Conservation (phyloP, 2,113 vertebrate species). For the Gnathonemus longibarbis region DNA sequence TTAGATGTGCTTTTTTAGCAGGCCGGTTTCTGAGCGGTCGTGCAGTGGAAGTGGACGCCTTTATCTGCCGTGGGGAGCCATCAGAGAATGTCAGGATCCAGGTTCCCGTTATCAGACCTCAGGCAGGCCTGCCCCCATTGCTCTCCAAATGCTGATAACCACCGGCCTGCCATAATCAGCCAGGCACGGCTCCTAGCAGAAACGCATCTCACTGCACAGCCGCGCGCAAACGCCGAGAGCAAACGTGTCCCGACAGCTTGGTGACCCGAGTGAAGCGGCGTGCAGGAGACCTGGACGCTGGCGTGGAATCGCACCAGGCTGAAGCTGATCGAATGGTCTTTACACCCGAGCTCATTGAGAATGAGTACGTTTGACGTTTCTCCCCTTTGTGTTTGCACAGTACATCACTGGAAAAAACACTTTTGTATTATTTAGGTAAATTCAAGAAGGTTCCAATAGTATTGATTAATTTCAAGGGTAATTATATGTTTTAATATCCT, state of each 20-base stretch:
- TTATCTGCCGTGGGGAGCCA: slow-evolving; percentile 52
- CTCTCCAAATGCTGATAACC: slow-evolving; percentile 50
- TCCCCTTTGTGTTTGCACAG: neutral
- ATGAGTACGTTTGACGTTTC: neutral
- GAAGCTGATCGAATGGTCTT: neutral
- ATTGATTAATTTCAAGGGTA: neutral
- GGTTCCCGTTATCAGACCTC: slow-evolving; percentile 47
- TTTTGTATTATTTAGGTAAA: neutral
- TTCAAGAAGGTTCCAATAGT: neutral
- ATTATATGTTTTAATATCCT: neutral
- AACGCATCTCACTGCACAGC: slow-evolving; percentile 23
- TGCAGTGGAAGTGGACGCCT: slow-evolving; percentile 18
- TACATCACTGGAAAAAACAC: neutral
- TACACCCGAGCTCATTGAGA: neutral
- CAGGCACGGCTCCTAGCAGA: slow-evolving; percentile 54
- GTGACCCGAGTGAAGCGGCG: neutral
- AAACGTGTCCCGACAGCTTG: neutral
- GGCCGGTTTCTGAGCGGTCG: neutral
- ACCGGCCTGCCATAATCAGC: slow-evolving; percentile 52
- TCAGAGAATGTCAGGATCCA: slow-evolving; percentile 40
- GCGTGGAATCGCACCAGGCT: too few relatives aligned
- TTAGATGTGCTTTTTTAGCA: neutral
- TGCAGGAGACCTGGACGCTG: neutral
- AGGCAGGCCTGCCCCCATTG: slow-evolving; percentile 44
- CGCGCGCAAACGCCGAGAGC: neutral